Evolutionary conservation across 2,888 invertebrate species (phyloP), one percentile per base, ranked within the genome.

Genomic region (Polymixis flavicincta): DNA sequence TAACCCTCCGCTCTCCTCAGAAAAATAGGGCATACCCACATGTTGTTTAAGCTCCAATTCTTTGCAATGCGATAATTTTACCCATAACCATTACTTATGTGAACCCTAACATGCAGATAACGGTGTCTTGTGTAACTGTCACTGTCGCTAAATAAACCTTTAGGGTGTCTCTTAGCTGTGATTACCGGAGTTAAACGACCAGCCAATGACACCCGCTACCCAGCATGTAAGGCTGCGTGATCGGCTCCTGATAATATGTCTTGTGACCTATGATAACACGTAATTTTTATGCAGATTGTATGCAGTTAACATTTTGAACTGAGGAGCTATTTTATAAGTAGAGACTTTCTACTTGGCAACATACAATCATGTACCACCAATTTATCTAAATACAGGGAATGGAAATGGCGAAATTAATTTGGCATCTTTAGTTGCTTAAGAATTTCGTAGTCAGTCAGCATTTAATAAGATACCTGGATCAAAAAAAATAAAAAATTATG

Each of bases 161-260:
- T n/a, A 67, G 63, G 54, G 50, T 25, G 45, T 37, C 32, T 73
- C 19, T 32, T 59, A 57, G 14, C 60, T 66, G 63, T 72, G 59
- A 78, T 77, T 76, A 85, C 61, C 59, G 14, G 25, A 61, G 54
- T 74, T 65, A 71, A 85, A 76, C 50, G 65, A 68, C 63, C 59
- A 72, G 61, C 63, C 45, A 73, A 45, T 60, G 86, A 83, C 86
- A 75, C 65, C 59, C n/a, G 45, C 37, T 25, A 5, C 17, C 22
- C 59, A 77, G 68, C 84, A 68, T 83, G 84, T 52, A 52, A 13
- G 17, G 45, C 64, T 86, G 77, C 80, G 84, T 84, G 86, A 73
- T 45, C 55, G 54, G 22, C 50, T 66, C 70, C 72, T 75, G 80
- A 83, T 71, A 71, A 76, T 71, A 71, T 70, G 32, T 50, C 61